These are phyloP conservation scores for Crotalus viridis DNA, from an alignment of 2,113 vertebrate genomes.

Conservation along the genomic window DNA sequence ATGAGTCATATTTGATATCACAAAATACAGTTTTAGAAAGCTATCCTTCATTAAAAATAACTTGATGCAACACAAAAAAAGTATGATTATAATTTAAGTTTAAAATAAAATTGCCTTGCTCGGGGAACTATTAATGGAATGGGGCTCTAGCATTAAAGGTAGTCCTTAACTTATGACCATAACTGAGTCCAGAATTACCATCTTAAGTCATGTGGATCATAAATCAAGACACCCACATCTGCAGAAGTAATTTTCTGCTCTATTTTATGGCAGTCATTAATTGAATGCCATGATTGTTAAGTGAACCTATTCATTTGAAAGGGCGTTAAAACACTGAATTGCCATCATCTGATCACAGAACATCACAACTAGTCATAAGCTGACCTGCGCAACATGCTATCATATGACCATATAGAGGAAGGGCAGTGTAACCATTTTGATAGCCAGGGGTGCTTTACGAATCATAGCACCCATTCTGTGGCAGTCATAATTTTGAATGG, in stretches of 20 bases:
- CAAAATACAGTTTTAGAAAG: neutral
- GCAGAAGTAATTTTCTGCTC: neutral
- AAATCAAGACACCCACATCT: neutral
- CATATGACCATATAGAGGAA: neutral
- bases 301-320: neutral
- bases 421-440: neutral
- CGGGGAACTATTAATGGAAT: neutral
- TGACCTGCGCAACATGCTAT: neutral
- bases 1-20: neutral
- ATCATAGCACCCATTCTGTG: neutral
- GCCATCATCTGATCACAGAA: neutral
- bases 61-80: too few species aligned
- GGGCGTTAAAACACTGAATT: neutral
- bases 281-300: neutral
- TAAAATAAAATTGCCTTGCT: neutral
- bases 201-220: neutral
- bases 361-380: neutral
- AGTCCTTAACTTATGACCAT: neutral
- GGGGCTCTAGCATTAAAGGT: neutral
- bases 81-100: neutral
- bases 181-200: neutral
- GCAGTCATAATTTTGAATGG: neutral
- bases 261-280: neutral
- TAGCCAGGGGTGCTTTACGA: neutral
- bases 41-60: neutral